phyloP scores from a whole-genome alignment of 2,888 invertebrate genomes.

The Apamea crenata region DNA sequence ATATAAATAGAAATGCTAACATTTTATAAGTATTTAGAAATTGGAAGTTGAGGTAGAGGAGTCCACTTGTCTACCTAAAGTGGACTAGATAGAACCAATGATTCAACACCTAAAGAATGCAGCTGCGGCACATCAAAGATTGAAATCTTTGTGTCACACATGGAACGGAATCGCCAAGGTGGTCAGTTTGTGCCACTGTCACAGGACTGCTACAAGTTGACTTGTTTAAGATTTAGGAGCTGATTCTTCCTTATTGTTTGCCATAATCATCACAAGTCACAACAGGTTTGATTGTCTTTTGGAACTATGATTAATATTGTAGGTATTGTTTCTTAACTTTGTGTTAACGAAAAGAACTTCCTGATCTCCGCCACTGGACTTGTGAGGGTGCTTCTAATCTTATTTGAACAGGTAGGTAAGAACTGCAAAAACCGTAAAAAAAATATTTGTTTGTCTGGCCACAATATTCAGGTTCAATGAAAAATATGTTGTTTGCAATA shows the following conservation, averaged over 20 bases:
- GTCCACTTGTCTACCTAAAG: not conserved
- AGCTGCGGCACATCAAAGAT: not conserved
- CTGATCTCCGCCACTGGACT: not conserved
- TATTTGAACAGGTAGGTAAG: not conserved
- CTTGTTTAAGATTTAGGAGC: not conserved
- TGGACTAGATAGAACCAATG: not conserved
- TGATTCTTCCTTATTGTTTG: not conserved
- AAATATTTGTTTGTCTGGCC: not conserved
- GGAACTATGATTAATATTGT: not conserved
- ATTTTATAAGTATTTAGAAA: conserved; percentile 34
- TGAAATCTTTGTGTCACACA: not conserved
- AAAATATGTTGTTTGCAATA: conserved; percentile 38
- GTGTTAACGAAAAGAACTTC: not conserved
- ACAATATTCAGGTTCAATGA: conserved; percentile 14
- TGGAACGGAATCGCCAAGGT: not conserved
- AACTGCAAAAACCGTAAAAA: not conserved
- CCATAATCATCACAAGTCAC: not conserved
- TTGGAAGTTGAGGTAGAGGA: not conserved
- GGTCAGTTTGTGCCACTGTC: not conserved
- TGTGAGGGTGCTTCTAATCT: not conserved
- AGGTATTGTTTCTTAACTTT: not conserved
- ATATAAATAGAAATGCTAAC: conserved; percentile 38
- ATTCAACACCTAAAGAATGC: not conserved
- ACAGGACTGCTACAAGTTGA: not conserved
- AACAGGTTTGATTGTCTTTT: not conserved